These are phyloP conservation scores for Progne subis DNA, from an alignment of 2,113 vertebrate species.

Conservation along the genomic window DNA sequence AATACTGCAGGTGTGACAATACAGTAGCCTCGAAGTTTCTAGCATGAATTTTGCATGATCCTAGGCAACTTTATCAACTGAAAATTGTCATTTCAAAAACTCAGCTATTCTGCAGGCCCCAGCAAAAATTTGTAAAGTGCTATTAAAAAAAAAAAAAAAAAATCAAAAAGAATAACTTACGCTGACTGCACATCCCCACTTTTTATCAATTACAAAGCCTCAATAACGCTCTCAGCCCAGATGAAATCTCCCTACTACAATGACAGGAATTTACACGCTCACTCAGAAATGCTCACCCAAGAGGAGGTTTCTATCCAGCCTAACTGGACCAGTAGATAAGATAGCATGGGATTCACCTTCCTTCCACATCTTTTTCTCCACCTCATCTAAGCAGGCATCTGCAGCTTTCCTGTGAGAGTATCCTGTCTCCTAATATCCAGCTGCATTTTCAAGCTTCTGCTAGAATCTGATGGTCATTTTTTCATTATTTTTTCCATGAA, in stretches of 20 bases:
- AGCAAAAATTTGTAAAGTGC: background rate
- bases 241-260: background rate
- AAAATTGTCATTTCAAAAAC: background rate
- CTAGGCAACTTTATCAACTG: background rate
- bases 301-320: background rate
- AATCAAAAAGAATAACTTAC: background rate
- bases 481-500: background rate
- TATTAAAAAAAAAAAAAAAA: background rate
- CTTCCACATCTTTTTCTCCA: background rate
- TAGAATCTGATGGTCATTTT: background rate
- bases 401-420: background rate
- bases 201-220: background rate
- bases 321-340: background rate
- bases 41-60: background rate
- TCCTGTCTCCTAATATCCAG: background rate
- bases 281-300: background rate
- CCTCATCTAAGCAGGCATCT: background rate
- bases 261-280: accelerated
- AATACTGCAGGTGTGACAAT: background rate
- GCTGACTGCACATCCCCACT: background rate
- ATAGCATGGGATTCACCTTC: background rate
- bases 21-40: background rate
- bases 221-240: background rate
- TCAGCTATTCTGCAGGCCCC: background rate
- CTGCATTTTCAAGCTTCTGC: background rate